Conservation (phyloP, 2,113 vertebrate genomes). For the Sinocyclocheilus maitianheensis region DNA sequence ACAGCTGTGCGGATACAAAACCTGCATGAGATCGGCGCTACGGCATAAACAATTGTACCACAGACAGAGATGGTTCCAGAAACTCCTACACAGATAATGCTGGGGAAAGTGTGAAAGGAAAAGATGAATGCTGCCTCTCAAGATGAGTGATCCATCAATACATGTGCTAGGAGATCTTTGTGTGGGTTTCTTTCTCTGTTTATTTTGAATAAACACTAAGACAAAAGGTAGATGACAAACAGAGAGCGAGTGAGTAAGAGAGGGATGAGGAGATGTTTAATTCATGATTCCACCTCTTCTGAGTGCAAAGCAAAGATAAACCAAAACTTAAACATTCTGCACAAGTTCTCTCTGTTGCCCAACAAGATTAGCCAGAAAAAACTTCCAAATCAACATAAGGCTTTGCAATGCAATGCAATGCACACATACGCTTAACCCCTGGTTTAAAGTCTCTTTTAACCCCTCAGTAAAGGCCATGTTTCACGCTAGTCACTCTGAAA, state of each 20-base stretch:
- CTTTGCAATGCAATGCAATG: background rate
- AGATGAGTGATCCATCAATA: background rate
- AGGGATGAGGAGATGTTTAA: background rate
- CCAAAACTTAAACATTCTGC: background rate
- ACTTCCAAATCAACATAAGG: background rate
- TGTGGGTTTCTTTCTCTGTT: background rate
- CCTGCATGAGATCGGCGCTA: background rate
- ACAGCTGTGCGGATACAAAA: background rate
- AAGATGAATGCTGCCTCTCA: background rate
- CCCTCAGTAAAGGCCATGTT: background rate
- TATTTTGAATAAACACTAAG: constrained; percentile 36
- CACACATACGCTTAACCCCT: background rate
- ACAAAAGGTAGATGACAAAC: constrained; percentile 52
- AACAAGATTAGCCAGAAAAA: background rate
- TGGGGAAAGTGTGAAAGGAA: background rate
- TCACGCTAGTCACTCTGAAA: background rate
- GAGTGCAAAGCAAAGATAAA: background rate
- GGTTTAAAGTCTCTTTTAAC: background rate
- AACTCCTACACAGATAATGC: constrained; percentile 14
- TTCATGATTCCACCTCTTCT: constrained; percentile 8
- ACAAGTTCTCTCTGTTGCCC: background rate
- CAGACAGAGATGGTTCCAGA: background rate
- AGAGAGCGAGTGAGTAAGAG: constrained; percentile 17
- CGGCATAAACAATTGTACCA: background rate
- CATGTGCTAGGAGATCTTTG: background rate